These are phyloP conservation scores for Sialia sialis DNA, from an alignment of 2,113 vertebrate genomes.

Conservation along the genomic window DNA sequence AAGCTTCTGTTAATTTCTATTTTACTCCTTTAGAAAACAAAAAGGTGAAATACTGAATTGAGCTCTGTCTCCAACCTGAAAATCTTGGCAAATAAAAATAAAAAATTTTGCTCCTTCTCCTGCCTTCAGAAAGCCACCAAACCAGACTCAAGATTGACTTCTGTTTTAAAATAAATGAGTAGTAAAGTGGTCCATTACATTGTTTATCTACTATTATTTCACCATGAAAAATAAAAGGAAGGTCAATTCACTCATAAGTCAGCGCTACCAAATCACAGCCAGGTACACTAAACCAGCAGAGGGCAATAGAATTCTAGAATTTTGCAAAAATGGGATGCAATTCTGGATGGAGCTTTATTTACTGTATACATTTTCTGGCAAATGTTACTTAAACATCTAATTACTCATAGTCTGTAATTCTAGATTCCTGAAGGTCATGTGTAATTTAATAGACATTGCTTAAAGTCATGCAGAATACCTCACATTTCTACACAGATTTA, in stretches of 20 bases:
- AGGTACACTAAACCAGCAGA: constrained; percentile 55
- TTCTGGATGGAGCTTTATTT: constrained; percentile 1
- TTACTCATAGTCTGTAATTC: background rate
- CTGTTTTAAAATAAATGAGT: background rate
- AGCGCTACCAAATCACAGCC: background rate
- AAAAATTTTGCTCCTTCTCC: background rate
- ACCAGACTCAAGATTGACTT: background rate
- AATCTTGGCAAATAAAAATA: background rate
- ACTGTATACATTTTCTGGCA: constrained; percentile 10
- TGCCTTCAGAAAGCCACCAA: background rate
- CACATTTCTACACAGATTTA: background rate
- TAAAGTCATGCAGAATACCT: background rate
- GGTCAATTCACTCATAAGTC: background rate
- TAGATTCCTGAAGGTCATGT: background rate
- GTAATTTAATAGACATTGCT: background rate
- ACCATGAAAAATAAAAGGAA: background rate
- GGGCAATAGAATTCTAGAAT: constrained; percentile 68
- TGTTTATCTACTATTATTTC: background rate
- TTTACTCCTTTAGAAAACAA: background rate
- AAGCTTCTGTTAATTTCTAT: background rate
- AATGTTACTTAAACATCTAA: background rate
- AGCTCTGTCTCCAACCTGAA: background rate
- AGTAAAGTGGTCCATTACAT: background rate
- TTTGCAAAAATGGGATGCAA: constrained; percentile 28
- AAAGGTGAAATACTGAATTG: background rate